phyloP scores from a whole-genome alignment of 1,140 invertebrate genomes.

The Sitodiplosis mosellana region DNA sequence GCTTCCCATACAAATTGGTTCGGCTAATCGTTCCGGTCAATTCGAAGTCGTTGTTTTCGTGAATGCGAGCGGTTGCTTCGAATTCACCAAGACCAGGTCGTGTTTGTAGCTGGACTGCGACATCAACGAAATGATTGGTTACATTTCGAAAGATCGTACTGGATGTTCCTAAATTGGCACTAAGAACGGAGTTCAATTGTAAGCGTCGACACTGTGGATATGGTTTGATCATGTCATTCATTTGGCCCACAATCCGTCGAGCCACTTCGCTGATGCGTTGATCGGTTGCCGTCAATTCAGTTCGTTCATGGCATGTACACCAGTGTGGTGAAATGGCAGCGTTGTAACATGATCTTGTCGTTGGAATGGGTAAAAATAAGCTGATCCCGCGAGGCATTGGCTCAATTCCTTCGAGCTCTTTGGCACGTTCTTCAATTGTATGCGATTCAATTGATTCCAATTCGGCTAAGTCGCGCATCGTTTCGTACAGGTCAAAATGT shows the following conservation, averaged over 20 bases:
- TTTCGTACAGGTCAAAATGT: constrained; percentile 66
- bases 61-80: constrained; percentile 45
- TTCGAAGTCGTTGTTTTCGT: constrained; percentile 20
- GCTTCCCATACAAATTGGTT: constrained; percentile 62
- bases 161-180: constrained; percentile 16
- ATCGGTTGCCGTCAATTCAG: constrained; percentile 31
- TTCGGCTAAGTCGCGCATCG: constrained; percentile 36
- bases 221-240: constrained; percentile 40
- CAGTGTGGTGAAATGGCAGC: constrained; percentile 63
- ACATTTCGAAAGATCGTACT: constrained; percentile 27
- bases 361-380: constrained; percentile 49
- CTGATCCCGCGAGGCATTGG: constrained; percentile 42
- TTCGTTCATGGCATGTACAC: constrained; percentile 58
- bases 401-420: constrained; percentile 11
- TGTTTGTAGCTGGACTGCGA: constrained; percentile 43
- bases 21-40: constrained; percentile 51
- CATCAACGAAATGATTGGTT: constrained; percentile 29
- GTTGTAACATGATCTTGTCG: constrained; percentile 48
- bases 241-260: constrained; percentile 33
- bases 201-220: constrained; percentile 34
- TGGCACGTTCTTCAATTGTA: constrained; percentile 11
- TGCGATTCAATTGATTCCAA: constrained; percentile 18
- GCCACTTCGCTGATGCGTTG: constrained; percentile 28
- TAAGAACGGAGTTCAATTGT: constrained; percentile 20
- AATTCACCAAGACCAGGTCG: constrained; percentile 52